These are phyloP conservation scores for Nixonia krombeini DNA, from an alignment of 1,140 invertebrate species.

Conservation along the genomic window DNA sequence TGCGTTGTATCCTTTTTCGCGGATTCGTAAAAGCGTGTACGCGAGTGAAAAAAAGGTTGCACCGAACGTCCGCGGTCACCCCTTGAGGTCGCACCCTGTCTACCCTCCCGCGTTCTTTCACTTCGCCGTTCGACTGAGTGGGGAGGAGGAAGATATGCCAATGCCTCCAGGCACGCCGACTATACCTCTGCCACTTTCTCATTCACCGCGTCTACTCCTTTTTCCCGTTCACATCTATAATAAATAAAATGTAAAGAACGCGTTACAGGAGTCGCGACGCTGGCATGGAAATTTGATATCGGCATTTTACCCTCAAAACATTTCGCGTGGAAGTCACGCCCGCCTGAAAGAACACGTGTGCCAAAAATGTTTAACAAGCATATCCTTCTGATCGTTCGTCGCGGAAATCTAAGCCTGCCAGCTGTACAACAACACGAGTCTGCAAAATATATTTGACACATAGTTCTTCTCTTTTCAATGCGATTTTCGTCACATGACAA, in stretches of 20 bases:
- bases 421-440: too few relatives aligned
- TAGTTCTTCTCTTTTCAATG: too few relatives aligned
- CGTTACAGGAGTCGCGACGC: constrained; percentile 25
- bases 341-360: too few relatives aligned
- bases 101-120: constrained; percentile 50
- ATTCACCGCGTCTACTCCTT: constrained; percentile 43
- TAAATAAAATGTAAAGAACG: constrained; percentile 49
- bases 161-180: constrained; percentile 50
- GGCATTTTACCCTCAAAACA: constrained; percentile 51
- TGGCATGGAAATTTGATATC: constrained; percentile 61
- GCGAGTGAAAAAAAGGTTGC: constrained; percentile 49
- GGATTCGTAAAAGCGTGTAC: constrained; percentile 8
- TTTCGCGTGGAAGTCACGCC: too few relatives aligned
- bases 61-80: constrained; percentile 46
- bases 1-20: constrained; percentile 6
- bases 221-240: constrained; percentile 23
- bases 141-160: constrained; percentile 57
- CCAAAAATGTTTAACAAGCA: too few relatives aligned
- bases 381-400: too few relatives aligned
- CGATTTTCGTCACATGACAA: too few relatives aligned
- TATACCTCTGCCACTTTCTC: constrained; percentile 45
- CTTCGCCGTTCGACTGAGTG: constrained; percentile 42
- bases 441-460: too few relatives aligned
- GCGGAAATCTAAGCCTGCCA: too few relatives aligned
- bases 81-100: constrained; percentile 45